Percentiles rank a stretch among this genome's conserved stretches.
These are phyloP conservation scores for Phallusia fumigata DNA, from an alignment of 23 tunicate species.

Conservation along the genomic window DNA sequence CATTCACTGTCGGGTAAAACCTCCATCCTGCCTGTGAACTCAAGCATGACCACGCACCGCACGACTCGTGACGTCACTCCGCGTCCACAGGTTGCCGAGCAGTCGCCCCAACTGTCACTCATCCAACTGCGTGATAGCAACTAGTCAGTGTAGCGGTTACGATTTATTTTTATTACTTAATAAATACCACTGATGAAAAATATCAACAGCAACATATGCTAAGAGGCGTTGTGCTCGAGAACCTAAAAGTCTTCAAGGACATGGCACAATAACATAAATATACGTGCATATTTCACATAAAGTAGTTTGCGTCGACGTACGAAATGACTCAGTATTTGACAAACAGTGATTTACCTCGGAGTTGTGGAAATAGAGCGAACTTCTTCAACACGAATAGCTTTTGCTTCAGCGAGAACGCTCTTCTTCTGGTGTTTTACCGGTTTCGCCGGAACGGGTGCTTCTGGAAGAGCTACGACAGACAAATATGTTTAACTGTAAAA, in stretches of 20 bases:
- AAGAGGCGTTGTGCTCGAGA: too few relatives aligned
- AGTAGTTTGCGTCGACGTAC: too few relatives aligned
- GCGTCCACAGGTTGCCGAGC: constrained; percentile 49
- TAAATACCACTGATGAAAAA: too few relatives aligned
- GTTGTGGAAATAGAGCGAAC: not conserved
- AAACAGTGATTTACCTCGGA: not conserved
- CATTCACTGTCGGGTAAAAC: constrained; percentile 27
- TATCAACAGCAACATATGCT: too few relatives aligned
- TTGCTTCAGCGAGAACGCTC: not conserved
- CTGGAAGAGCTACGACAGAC: not conserved
- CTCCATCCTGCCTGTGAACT: constrained; percentile 17
- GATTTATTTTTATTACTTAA: too few relatives aligned
- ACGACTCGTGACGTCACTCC: constrained; percentile 49
- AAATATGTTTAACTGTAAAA: too few relatives aligned
- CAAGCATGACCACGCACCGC: constrained; percentile 23
- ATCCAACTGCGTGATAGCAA: constrained; percentile 32
- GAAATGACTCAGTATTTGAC: too few relatives aligned
- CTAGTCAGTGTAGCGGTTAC: too few relatives aligned
- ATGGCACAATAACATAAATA: too few relatives aligned
- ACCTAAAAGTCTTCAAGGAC: too few relatives aligned
- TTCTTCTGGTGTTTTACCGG: not conserved
- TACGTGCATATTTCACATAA: too few relatives aligned
- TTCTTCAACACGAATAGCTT: not conserved
- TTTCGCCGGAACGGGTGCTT: not conserved
- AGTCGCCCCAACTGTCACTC: constrained; percentile 47